A percentile compares a stretch with the other conserved stretches of the same genome.
Conservation (phyloP, 2,113 vertebrate genomes). For the Columba janthina region DNA sequence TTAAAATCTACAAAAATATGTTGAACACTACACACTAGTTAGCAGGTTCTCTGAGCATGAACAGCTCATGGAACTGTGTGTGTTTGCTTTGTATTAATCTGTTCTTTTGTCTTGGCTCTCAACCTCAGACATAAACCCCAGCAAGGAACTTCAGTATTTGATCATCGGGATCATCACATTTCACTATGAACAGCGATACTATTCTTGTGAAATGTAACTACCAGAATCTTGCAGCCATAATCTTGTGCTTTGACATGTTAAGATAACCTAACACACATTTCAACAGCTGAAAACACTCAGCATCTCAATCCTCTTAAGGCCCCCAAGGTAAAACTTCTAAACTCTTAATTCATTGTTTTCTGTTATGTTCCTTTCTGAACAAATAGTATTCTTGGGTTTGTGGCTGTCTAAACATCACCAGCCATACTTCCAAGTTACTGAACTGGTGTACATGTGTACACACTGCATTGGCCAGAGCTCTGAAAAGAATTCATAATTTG, state of each 20-base stretch:
- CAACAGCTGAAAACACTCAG: not conserved
- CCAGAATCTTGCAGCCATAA: not conserved
- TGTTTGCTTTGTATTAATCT: not conserved
- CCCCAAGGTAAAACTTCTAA: not conserved
- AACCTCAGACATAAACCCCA: not conserved
- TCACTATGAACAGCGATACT: not conserved
- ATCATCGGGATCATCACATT: not conserved
- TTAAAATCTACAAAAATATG: not conserved
- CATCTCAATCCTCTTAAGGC: not conserved
- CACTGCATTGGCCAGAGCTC: not conserved
- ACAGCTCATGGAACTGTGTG: not conserved
- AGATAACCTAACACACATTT: not conserved
- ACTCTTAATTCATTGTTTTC: not conserved
- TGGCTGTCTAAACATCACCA: not conserved
- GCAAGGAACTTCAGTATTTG: not conserved
- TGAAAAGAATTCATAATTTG: not conserved
- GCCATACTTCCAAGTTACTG: not conserved
- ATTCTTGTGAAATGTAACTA: not conserved
- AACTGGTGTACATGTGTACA: not conserved
- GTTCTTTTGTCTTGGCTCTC: not conserved
- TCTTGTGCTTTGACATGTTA: fast-evolving
- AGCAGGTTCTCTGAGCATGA: not conserved
- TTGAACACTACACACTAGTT: not conserved
- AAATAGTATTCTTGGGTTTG: not conserved
- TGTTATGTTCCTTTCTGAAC: not conserved